Base-by-base conservation (phyloP, 2,888 invertebrate species). In the Drosophila meridionalis region DNA sequence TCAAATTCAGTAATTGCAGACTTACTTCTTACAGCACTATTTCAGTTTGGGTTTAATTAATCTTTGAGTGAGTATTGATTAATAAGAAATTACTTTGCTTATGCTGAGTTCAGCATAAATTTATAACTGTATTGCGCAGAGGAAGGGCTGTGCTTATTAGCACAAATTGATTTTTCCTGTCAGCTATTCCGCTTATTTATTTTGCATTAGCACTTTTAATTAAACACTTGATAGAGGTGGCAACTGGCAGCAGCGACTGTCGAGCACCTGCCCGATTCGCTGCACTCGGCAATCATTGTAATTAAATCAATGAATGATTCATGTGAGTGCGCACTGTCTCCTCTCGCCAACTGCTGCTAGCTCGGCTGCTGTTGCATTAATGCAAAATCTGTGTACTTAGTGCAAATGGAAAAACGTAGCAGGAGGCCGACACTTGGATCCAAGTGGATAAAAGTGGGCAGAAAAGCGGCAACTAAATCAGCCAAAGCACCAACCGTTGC, bases 231-330 rank as follows among this genome's bases (percentile, higher is more conserved):
- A 56, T 59, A 55, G 66, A 64, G 75, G 72, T 66, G 50, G 64
- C 61, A 73, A 65, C 72, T 73, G 69, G 56, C 50, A 56, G 64
- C 30, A 32, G 61, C 67, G 52, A 55, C 64, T 26, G 38, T 28
- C 40, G 45, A 58, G 60, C 67, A 67, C 65, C 78, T 58, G 50
- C 59, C 48, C 58, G 58, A 67, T 67, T 53, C 52, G 57, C 62
- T 71, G 69, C 67, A 69, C 78, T 76, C 58, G 78, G 89, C 85
- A 86, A 88, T 89, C 87, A 87, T 87, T 87, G 90, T 87, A 89
- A 87, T 89, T 87, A 87, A 89, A 88, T 90, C 87, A 89, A 87
- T 87, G 90, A 89, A 87, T 89, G 87, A 89, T 87, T 85, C 89
- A 89, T 87, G 88, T 85, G 89, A 87, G 86, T 80, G 88, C 82